phyloP scores from a whole-genome alignment of 1,140 invertebrate genomes.

The Euschistus heros region DNA sequence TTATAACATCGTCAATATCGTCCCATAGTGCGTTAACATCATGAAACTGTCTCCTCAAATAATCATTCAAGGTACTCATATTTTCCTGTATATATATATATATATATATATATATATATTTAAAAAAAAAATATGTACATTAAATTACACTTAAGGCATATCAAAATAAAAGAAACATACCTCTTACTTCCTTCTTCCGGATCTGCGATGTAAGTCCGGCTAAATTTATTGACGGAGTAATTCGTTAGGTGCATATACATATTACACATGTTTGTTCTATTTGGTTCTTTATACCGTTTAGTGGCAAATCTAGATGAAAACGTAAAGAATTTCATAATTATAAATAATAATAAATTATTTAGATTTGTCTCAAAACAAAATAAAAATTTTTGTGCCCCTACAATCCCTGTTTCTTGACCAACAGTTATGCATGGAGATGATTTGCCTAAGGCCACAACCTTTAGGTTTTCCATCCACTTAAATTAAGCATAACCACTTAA shows the following conservation, averaged over 20 bases:
- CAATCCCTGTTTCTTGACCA: no score
- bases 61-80: slow-evolving; percentile 21
- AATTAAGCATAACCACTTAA: no score
- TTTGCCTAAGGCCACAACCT: no score
- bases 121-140: background rate
- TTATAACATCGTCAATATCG: slow-evolving; percentile 79
- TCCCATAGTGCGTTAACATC: slow-evolving; percentile 64
- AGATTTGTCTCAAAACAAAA: no score
- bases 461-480: no score
- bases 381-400: no score
- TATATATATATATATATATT: background rate
- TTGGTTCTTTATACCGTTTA: slow-evolving; percentile 69
- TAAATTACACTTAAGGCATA: background rate
- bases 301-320: slow-evolving; percentile 61
- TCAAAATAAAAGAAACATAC: slow-evolving; percentile 33
- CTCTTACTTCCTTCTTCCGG: slow-evolving; percentile 75
- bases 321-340: background rate
- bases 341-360: no score
- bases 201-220: slow-evolving; percentile 61
- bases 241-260: slow-evolving; percentile 96
- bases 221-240: slow-evolving; percentile 90
- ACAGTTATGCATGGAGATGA: no score
- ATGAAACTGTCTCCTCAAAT: slow-evolving; percentile 37
- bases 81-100: slow-evolving; percentile 29
- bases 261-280: slow-evolving; percentile 63